Evolutionary conservation across 2,888 invertebrate genomes (phyloP).

Genomic region (Sceliomorpha sp.): DNA sequence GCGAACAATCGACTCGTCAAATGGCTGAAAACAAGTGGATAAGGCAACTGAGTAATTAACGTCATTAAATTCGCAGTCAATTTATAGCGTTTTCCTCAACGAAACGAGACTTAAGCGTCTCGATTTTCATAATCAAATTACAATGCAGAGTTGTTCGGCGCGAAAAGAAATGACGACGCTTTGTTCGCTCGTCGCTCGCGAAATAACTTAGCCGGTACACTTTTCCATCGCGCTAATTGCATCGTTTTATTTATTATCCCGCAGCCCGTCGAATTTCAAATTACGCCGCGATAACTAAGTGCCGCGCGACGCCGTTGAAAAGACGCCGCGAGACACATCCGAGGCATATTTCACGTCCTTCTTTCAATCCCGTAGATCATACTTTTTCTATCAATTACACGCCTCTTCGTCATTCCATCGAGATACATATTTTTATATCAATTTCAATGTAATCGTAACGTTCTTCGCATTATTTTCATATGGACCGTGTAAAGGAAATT

Average conservation of each 20-base stretch:
- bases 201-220: slow-evolving; percentile 4
- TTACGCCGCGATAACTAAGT: no score
- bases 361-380: no score
- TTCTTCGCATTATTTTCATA: no score
- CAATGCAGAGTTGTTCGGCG: slow-evolving; percentile 5
- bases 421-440: no score
- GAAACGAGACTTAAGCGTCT: slow-evolving; percentile 26
- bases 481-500: no score
- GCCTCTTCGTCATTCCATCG: no score
- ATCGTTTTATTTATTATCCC: slow-evolving; percentile 5
- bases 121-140: slow-evolving; percentile 29
- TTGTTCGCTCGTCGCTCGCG: slow-evolving; percentile 4
- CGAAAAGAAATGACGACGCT: slow-evolving; percentile 21
- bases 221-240: slow-evolving; percentile 5
- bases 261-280: no score
- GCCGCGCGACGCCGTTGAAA: no score
- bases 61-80: slow-evolving; percentile 26
- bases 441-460: no score
- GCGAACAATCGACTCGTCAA: slow-evolving; percentile 22
- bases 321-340: no score
- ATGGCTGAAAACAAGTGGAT: slow-evolving; percentile 28
- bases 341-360: no score
- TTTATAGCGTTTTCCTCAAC: slow-evolving; percentile 23
- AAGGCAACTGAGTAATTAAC: slow-evolving; percentile 27
- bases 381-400: no score